These are phyloP conservation scores for Hemistola chrysoprasaria DNA, from an alignment of 2,888 invertebrate genomes.

Conservation along the genomic window DNA sequence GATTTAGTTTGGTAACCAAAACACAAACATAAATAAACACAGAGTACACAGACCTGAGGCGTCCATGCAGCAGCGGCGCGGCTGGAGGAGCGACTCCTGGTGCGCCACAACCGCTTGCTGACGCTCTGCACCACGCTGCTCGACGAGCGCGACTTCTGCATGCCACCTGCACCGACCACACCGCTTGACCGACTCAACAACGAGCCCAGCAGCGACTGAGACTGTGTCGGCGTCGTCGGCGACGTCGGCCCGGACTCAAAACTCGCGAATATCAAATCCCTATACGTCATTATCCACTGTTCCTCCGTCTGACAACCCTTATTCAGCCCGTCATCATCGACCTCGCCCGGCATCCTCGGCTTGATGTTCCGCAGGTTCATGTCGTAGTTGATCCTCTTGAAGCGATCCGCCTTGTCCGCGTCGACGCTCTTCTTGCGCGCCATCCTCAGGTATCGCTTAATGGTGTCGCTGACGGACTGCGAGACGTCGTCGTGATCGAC, in stretches of 20 bases:
- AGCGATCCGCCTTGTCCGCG: slow-evolving; percentile 89
- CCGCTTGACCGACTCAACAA: slow-evolving; percentile 52
- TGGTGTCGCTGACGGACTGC: slow-evolving; percentile 93
- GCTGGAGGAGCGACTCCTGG: slow-evolving; percentile 91
- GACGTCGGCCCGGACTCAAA: slow-evolving; percentile 74
- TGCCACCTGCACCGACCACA: slow-evolving; percentile 83
- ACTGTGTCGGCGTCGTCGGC: slow-evolving; percentile 69
- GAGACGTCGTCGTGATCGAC: slow-evolving; percentile 93
- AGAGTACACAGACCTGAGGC: slow-evolving; percentile 87
- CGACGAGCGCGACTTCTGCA: slow-evolving; percentile 95
- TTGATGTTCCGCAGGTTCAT: slow-evolving; percentile 92
- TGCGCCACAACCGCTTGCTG: slow-evolving; percentile 92
- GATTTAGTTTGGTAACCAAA: background rate
- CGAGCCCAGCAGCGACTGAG: slow-evolving; percentile 61
- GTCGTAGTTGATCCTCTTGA: slow-evolving; percentile 94
- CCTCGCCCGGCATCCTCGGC: slow-evolving; percentile 88
- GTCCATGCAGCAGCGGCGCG: slow-evolving; percentile 88
- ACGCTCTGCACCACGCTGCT: slow-evolving; percentile 93
- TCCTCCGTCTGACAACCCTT: slow-evolving; percentile 91
- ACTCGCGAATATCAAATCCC: slow-evolving; percentile 62
- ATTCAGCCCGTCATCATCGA: slow-evolving; percentile 89
- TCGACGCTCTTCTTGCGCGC: slow-evolving; percentile 93
- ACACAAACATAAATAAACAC: slow-evolving; percentile 18
- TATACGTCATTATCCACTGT: slow-evolving; percentile 85
- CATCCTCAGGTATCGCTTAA: slow-evolving; percentile 93